phyloP scores from a whole-genome alignment of 2,113 vertebrate genomes.

The Crotalus tigris region DNA sequence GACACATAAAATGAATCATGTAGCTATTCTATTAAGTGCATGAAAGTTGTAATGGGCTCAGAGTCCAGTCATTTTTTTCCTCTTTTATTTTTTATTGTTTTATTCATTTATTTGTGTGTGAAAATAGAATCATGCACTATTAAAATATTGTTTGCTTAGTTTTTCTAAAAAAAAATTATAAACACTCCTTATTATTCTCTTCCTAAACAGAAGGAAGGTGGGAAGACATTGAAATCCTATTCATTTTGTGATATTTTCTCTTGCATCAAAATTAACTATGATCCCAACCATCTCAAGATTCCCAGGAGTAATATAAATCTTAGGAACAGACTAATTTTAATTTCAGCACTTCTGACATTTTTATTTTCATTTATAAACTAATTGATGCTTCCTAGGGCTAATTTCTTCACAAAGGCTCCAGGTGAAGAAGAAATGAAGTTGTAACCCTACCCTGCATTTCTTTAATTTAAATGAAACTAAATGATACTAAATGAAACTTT shows the following conservation, averaged over 20 bases:
- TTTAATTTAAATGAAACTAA: neutral
- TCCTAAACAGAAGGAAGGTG: neutral
- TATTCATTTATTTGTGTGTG: no score
- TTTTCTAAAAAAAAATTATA: no score
- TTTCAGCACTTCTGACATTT: neutral
- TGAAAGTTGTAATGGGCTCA: no score
- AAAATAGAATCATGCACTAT: no score
- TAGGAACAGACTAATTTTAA: neutral
- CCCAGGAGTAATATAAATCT: neutral
- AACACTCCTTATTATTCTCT: neutral
- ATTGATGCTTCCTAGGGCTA: neutral
- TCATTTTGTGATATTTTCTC: neutral
- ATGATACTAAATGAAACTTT: neutral
- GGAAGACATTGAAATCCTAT: neutral
- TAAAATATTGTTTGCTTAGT: no score
- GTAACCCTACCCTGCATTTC: neutral
- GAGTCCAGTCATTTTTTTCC: neutral
- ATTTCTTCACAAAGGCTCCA: neutral
- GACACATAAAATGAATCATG: neutral
- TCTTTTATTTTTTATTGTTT: no score
- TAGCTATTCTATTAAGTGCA: no score
- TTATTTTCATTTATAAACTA: neutral
- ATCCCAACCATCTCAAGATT: neutral
- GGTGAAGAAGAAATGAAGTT: neutral
- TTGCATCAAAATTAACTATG: neutral